These are phyloP conservation scores for Schrankia costaestrigalis DNA, from an alignment of 2,888 invertebrate species.

Conservation along the genomic window DNA sequence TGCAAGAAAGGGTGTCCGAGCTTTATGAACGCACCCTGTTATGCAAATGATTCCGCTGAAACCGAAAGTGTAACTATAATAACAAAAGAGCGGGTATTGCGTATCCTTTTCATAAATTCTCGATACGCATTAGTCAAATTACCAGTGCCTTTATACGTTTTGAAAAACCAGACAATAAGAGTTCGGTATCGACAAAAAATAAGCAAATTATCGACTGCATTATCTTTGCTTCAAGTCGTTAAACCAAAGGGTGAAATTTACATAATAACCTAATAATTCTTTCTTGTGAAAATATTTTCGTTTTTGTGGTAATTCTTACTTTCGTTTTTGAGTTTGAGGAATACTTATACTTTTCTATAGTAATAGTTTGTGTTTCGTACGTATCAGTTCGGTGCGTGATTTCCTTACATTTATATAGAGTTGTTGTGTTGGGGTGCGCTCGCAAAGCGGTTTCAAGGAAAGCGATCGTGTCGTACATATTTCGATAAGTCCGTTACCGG, in stretches of 20 bases:
- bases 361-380: conserved; percentile 35
- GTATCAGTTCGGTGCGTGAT: conserved; percentile 48
- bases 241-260: conserved; percentile 57
- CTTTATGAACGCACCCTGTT: conserved; percentile 66
- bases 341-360: conserved; percentile 40
- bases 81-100: conserved; percentile 58
- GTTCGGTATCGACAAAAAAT: conserved; percentile 50
- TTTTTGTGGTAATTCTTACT: conserved; percentile 70
- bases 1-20: conserved; percentile 63
- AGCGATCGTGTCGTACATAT: conserved; percentile 67
- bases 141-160: conserved; percentile 50
- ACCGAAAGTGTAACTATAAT: conserved; percentile 64
- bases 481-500: conserved; percentile 66
- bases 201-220: conserved; percentile 50
- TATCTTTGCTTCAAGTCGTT: conserved; percentile 40
- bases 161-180: conserved; percentile 51
- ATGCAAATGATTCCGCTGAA: conserved; percentile 78
- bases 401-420: conserved; percentile 37
- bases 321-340: conserved; percentile 46
- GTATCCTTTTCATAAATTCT: conserved; percentile 74
- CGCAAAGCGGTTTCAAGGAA: conserved; percentile 57
- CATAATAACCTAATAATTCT: conserved; percentile 57
- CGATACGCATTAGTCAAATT: conserved; percentile 75
- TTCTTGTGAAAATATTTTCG: conserved; percentile 67
- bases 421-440: conserved; percentile 30